Evolutionary conservation across 2,797 vertebrate genomes (phyloP), one percentile per base, ranked within the genome.

Genomic region (Amniataba percoides): DNA sequence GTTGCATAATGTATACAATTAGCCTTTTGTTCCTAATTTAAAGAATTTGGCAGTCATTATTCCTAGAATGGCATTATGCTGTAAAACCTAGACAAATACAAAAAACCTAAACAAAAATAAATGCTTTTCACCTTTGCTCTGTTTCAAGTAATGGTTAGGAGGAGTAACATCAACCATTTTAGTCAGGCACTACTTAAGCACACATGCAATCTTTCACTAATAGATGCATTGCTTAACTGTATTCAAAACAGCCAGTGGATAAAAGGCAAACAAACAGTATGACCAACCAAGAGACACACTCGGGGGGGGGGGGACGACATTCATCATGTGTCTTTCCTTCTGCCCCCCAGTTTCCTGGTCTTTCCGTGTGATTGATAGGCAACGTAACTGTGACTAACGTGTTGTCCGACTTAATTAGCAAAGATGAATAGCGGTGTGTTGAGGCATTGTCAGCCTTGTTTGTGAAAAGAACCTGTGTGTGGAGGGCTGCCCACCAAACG

Each of bases 381-480:
- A 78, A 68, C 81, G 83, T 88, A 90, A 90, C 89, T 87, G 87
- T 86, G 89, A 94, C 85, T 90, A 94, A 91, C 91, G 52, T 68
- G 80, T 91, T 93, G 93, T 93, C 93, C 13, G 69, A 83, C 83
- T 89, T 91, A 93, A 94, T 94, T 94, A 94, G 87, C 77, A 67
- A 86, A 93, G 92, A 94, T 88, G 82, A 92, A 94, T 88, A 80
- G 83, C 77, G 2, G 73, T 7, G 66, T 70, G 73, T 78, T 83
- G 68, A 74, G 63, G 71, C 72, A 56, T 85, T 53, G 78, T 87
- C 80, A 67, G 71, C 42, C 48, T 80, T 82, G 90, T 92, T 92
- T 87, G 81, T 77, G 81, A 71, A 45, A 76, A 49, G 27, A 58
- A 34, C 51, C n/a, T 42, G 63, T 34, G 42, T 46, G 77, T 85